Evolutionary conservation across 2,113 vertebrate genomes (phyloP).

Genomic region (Nycticorax nycticorax): DNA sequence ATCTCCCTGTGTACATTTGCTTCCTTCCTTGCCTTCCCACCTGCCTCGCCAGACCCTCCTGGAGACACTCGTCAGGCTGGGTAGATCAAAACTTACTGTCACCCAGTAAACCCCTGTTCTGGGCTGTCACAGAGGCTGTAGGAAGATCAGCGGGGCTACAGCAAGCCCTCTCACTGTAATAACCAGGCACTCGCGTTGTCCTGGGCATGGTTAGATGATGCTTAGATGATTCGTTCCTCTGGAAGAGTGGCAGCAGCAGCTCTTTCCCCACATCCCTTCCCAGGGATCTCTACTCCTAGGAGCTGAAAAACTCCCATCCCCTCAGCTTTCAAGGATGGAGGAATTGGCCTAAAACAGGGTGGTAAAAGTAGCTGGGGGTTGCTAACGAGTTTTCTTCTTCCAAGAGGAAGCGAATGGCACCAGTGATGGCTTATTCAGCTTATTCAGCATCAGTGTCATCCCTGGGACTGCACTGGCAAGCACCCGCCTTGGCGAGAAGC

Average conservation of each 20-base stretch:
- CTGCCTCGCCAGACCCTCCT: not conserved
- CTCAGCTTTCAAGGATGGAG: not conserved
- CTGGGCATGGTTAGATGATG: fast-evolving
- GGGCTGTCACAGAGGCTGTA: not conserved
- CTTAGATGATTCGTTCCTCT: not conserved
- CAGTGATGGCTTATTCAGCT: not conserved
- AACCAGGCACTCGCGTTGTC: fast-evolving
- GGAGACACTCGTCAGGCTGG: not conserved
- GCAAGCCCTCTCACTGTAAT: not conserved
- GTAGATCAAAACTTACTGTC: no score
- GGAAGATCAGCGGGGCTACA: fast-evolving
- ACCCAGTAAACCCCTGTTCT: not conserved
- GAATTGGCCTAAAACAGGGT: not conserved
- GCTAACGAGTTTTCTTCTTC: not conserved
- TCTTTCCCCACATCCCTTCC: not conserved
- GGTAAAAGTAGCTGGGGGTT: not conserved
- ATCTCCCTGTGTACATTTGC: not conserved
- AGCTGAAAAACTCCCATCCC: not conserved
- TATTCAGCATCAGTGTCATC: fast-evolving
- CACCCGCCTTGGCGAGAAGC: fast-evolving
- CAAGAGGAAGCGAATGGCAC: not conserved
- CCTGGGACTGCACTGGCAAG: fast-evolving
- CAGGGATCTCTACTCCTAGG: not conserved
- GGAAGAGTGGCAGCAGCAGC: not conserved
- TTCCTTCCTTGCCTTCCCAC: not conserved